phyloP scores from a whole-genome alignment of 2,113 vertebrate species.

The Nerophis lumbriciformis region DNA sequence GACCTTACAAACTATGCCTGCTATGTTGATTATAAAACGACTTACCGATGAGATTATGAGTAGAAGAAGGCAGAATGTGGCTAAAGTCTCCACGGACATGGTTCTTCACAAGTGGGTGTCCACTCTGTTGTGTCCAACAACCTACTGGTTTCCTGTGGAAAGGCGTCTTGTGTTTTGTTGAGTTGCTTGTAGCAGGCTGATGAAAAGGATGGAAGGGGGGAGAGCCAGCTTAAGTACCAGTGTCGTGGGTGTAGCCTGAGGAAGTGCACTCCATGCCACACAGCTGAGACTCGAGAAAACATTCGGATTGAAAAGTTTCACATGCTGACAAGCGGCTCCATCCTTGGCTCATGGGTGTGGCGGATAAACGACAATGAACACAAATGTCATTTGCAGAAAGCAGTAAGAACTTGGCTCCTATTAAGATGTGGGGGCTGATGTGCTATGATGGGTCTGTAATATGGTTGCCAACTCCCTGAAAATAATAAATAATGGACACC shows the following conservation, averaged over 20 bases:
- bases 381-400: background rate
- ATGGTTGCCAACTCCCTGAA: background rate
- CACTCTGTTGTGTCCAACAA: background rate
- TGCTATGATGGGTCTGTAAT: background rate
- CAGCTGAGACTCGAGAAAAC: slow-evolving; percentile 23
- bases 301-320: slow-evolving; percentile 30
- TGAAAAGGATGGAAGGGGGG: slow-evolving; percentile 33
- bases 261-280: slow-evolving; percentile 34
- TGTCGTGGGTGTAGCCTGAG: slow-evolving; percentile 54
- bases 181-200: slow-evolving; percentile 21
- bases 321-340: background rate
- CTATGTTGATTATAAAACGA: background rate
- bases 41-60: slow-evolving; percentile 43
- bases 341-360: background rate
- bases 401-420: background rate
- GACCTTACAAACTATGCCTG: background rate
- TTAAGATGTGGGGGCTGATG: background rate
- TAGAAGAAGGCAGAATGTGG: slow-evolving; percentile 29
- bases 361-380: background rate
- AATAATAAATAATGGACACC: background rate
- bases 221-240: slow-evolving; percentile 53
- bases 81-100: slow-evolving; percentile 40
- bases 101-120: slow-evolving; percentile 3
- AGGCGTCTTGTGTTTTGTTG: slow-evolving; percentile 23
- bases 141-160: background rate